Conservation (phyloP, 2,113 vertebrate genomes). For the Naja naja region DNA sequence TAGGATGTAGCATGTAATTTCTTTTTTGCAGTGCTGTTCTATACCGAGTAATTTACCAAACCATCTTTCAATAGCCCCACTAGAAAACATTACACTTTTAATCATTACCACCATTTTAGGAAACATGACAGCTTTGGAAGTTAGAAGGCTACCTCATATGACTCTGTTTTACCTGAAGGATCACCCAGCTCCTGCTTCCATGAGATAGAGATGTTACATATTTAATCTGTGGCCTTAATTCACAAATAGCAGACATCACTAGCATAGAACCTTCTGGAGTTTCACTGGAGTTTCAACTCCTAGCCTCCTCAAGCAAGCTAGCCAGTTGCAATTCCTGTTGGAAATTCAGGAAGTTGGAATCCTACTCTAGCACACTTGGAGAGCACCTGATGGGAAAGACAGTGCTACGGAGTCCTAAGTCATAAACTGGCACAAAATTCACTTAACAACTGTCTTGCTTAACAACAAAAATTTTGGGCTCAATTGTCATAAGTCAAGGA, state of each 20-base stretch:
- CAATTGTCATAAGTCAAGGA: neutral
- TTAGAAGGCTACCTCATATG: neutral
- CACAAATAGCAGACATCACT: neutral
- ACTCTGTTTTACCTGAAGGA: neutral
- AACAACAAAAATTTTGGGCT: neutral
- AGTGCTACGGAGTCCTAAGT: neutral
- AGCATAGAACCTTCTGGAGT: neutral
- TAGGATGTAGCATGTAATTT: constrained; percentile 38
- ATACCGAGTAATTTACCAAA: neutral
- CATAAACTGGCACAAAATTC: neutral
- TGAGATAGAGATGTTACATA: neutral
- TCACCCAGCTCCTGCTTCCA: neutral
- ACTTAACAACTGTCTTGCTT: neutral
- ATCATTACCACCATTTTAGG: neutral
- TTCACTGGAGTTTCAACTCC: neutral
- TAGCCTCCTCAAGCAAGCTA: neutral
- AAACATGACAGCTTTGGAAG: neutral
- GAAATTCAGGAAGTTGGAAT: neutral
- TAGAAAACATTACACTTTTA: neutral
- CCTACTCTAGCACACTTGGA: neutral
- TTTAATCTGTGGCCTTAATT: neutral
- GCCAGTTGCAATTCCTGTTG: neutral
- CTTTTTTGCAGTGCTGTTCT: constrained; percentile 1
- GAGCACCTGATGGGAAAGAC: neutral
- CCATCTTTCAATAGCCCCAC: neutral